A percentile compares a stretch with the other conserved stretches of the same genome.
Evolutionary conservation across 2,113 vertebrate species (phyloP).

Genomic region (Hemicordylus capensis): DNA sequence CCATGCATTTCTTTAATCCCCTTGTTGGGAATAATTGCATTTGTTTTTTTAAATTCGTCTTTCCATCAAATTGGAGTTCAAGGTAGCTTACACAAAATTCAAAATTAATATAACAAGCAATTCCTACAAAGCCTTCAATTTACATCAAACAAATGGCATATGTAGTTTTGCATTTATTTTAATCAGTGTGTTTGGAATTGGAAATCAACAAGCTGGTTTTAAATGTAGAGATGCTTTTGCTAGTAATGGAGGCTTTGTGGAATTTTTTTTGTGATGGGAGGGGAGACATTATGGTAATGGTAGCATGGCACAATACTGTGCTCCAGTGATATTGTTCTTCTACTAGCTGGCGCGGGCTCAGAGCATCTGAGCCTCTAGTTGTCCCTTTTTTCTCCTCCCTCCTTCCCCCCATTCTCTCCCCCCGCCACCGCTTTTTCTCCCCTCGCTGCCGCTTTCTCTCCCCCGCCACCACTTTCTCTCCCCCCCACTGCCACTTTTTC

Average conservation of each 20-base stretch:
- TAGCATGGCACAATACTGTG: background rate
- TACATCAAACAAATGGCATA: background rate
- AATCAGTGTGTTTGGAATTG: slow-evolving; percentile 13
- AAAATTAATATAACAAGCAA: background rate
- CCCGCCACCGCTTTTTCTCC: too few species aligned
- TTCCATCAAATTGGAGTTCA: background rate
- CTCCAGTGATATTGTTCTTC: background rate
- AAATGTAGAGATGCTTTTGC: background rate
- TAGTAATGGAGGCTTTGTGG: background rate
- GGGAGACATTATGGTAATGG: background rate
- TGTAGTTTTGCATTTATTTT: background rate
- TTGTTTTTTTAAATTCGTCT: background rate
- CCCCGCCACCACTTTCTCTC: too few species aligned
- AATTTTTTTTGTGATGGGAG: too few species aligned
- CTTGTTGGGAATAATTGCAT: too few species aligned
- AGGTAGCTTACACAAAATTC: background rate
- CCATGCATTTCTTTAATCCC: background rate
- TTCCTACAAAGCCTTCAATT: background rate
- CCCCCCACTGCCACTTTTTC: too few species aligned
- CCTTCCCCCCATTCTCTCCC: too few species aligned
- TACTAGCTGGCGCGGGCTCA: background rate
- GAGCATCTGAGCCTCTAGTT: too few species aligned
- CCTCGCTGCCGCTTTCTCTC: too few species aligned
- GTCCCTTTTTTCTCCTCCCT: too few species aligned
- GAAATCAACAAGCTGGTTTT: slow-evolving; percentile 9